These are phyloP conservation scores for Habrosyne pyritoides DNA, from an alignment of 2,888 invertebrate genomes.

Conservation along the genomic window DNA sequence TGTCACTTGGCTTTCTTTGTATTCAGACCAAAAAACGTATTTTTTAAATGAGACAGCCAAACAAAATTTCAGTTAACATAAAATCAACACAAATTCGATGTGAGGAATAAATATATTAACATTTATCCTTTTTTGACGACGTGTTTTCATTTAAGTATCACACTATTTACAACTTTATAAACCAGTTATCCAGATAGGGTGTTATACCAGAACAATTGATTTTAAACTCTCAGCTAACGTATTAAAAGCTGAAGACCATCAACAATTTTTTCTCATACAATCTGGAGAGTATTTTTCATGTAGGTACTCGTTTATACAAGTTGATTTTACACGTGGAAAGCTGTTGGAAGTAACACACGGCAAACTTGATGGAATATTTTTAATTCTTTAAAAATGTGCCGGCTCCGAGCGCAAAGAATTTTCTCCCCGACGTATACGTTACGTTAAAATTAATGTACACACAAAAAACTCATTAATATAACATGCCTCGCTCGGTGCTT, in stretches of 20 bases:
- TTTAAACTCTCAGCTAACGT: background rate
- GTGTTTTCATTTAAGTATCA: too few species aligned
- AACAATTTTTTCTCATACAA: background rate
- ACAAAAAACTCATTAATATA: constrained; percentile 8
- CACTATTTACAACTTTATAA: too few species aligned
- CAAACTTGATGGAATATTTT: background rate
- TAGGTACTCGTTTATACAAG: background rate
- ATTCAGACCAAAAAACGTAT: too few species aligned
- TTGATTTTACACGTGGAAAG: background rate
- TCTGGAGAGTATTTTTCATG: background rate
- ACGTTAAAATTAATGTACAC: constrained; percentile 1
- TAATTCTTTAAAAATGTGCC: constrained; percentile 5
- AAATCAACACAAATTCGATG: too few species aligned
- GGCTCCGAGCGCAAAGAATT: constrained; percentile 5
- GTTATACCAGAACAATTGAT: background rate
- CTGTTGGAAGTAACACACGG: background rate
- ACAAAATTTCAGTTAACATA: too few species aligned
- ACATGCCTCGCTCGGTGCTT: background rate
- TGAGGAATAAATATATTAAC: too few species aligned
- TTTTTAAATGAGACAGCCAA: too few species aligned
- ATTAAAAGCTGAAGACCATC: background rate
- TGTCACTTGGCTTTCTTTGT: too few species aligned
- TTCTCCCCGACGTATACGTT: background rate
- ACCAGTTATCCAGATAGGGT: too few species aligned
- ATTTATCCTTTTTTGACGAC: background rate